phyloP scores from a whole-genome alignment of 2,113 vertebrate genomes.

The Dermatemys mawii region DNA sequence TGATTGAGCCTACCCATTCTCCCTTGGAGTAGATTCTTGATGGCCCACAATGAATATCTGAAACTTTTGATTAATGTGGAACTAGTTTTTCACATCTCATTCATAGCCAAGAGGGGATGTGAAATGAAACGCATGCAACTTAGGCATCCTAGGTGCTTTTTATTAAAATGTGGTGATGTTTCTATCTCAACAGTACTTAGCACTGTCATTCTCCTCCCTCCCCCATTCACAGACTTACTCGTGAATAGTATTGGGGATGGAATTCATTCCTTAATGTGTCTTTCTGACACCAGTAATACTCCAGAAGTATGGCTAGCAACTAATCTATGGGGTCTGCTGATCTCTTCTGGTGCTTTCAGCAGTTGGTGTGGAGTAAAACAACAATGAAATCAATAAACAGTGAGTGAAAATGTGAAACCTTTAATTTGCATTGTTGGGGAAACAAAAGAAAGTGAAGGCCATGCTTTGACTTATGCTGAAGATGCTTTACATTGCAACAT shows the following conservation, averaged over 20 bases:
- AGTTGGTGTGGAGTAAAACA: background rate
- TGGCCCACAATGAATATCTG: background rate
- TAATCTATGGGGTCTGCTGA: background rate
- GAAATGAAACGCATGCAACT: accelerated
- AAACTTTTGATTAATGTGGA: background rate
- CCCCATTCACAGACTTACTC: background rate
- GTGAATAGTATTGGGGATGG: background rate
- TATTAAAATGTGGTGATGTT: background rate
- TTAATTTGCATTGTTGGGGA: background rate
- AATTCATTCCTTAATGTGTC: background rate
- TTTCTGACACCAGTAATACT: background rate
- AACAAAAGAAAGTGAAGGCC: background rate
- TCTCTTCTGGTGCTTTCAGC: background rate
- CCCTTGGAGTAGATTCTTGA: background rate
- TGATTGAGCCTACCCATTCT: background rate
- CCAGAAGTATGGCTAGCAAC: background rate
- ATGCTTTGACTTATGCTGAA: accelerated
- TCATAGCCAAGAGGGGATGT: background rate
- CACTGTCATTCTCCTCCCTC: background rate
- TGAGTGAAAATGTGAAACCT: background rate
- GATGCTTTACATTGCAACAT: background rate
- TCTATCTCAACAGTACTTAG: background rate
- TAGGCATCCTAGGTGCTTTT: background rate
- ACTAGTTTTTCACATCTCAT: background rate
- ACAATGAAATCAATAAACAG: background rate